These are phyloP conservation scores for Barypeithes pellucidus DNA, from an alignment of 2,888 invertebrate genomes.

Conservation along the genomic window DNA sequence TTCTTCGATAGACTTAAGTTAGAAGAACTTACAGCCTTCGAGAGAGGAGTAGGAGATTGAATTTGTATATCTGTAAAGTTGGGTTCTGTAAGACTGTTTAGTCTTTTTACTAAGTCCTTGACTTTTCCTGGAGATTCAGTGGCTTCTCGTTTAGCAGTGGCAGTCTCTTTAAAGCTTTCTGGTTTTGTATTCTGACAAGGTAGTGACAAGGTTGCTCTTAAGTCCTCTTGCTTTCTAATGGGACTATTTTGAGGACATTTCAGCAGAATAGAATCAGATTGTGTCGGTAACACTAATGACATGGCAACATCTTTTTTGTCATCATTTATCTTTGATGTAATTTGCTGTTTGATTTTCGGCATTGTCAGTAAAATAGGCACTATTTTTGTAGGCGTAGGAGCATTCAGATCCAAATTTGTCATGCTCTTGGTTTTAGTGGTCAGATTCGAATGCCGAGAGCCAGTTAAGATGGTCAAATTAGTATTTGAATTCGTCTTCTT, in stretches of 20 bases:
- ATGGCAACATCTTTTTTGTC: not conserved
- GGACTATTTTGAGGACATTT: conserved; percentile 27
- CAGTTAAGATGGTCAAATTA: conserved; percentile 55
- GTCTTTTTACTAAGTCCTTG: conserved; percentile 63
- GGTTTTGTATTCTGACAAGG: not conserved
- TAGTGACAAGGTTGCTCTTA: not conserved
- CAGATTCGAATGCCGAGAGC: conserved; percentile 16
- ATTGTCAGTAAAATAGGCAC: conserved; percentile 41
- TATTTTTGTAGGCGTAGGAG: conserved; percentile 40
- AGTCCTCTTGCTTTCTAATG: not conserved
- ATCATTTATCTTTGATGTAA: not conserved
- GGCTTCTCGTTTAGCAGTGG: not conserved
- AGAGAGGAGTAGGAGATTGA: conserved; percentile 51
- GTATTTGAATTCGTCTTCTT: conserved; percentile 75
- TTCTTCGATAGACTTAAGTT: conserved; percentile 62
- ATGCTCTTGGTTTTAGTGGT: conserved; percentile 63
- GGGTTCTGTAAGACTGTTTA: conserved; percentile 62
- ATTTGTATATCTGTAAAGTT: conserved; percentile 13
- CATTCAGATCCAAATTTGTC: conserved; percentile 58
- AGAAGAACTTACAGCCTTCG: conserved; percentile 63
- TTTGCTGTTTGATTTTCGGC: conserved; percentile 21
- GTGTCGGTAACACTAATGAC: not conserved
- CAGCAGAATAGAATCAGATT: conserved; percentile 20
- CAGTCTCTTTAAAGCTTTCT: not conserved
- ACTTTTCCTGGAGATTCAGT: conserved; percentile 59